Percentiles rank a stretch among this genome's conserved stretches.
Evolutionary conservation across 2,113 vertebrate genomes (phyloP).

Genomic region (Trematocara marginatum): DNA sequence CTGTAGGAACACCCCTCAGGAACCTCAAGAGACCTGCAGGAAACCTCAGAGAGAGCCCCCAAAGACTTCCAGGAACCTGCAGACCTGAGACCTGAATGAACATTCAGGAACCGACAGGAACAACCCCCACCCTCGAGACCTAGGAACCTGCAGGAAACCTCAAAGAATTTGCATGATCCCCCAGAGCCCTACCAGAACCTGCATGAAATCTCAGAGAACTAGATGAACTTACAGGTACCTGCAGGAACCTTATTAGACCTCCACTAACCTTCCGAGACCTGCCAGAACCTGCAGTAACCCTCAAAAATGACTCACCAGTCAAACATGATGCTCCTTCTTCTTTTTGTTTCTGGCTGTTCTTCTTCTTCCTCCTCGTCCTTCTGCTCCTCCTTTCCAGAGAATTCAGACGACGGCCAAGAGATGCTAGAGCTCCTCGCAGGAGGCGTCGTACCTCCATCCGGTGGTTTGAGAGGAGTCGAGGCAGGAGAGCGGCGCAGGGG

Average conservation of each 20-base stretch:
- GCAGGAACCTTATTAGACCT: neutral
- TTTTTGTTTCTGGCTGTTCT: neutral
- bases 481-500: constrained; percentile 48
- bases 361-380: neutral
- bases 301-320: neutral
- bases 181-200: neutral
- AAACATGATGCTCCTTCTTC: neutral
- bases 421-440: constrained; percentile 45
- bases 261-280: neutral
- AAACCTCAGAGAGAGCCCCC: neutral
- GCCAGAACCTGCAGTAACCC: neutral
- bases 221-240: neutral
- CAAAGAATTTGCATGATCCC: neutral
- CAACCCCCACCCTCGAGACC: neutral
- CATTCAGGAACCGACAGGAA: neutral
- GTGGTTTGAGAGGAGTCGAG: constrained; percentile 54
- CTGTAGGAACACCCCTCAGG: neutral
- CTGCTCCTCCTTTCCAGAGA: constrained; percentile 38
- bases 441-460: constrained; percentile 54
- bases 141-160: neutral
- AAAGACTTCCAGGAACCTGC: neutral
- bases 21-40: neutral
- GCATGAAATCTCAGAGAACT: neutral
- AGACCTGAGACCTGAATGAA: neutral
- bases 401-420: constrained; percentile 45